Evolutionary conservation across 2,113 vertebrate species (phyloP).

Genomic region (Microcebus lehilahytsara): DNA sequence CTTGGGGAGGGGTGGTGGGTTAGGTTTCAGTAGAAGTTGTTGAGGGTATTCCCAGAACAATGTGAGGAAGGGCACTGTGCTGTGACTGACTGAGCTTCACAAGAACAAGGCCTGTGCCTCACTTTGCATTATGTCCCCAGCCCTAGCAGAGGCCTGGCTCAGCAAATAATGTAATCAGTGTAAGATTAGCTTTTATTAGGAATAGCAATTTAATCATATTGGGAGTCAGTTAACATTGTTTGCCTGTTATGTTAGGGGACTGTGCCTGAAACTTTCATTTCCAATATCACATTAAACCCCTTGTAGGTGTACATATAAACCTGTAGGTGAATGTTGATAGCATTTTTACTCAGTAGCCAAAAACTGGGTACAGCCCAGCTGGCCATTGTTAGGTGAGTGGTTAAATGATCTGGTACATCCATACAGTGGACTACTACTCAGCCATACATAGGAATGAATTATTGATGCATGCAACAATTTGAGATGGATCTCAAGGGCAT

Average conservation of each 20-base stretch:
- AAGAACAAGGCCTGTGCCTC: background rate
- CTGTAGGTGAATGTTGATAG: background rate
- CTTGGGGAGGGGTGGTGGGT: background rate
- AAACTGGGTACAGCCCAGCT: background rate
- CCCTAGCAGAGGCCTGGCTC: background rate
- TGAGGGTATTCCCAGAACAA: background rate
- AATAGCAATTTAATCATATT: background rate
- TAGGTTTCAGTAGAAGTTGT: background rate
- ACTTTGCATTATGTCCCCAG: background rate
- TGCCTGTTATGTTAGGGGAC: background rate
- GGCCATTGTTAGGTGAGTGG: background rate
- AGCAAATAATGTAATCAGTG: background rate
- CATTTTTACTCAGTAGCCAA: background rate
- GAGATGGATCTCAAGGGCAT: background rate
- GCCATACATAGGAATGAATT: background rate
- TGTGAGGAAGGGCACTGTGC: background rate
- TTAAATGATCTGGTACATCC: background rate
- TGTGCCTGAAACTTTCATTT: background rate
- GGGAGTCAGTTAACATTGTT: constrained; percentile 12
- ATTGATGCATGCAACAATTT: background rate
- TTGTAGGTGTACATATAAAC: background rate
- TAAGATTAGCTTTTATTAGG: background rate
- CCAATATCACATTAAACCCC: background rate
- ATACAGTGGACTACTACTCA: background rate
- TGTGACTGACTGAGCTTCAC: background rate